Evolutionary conservation across 2,888 invertebrate species (phyloP).

Genomic region (Agrypnus murinus): DNA sequence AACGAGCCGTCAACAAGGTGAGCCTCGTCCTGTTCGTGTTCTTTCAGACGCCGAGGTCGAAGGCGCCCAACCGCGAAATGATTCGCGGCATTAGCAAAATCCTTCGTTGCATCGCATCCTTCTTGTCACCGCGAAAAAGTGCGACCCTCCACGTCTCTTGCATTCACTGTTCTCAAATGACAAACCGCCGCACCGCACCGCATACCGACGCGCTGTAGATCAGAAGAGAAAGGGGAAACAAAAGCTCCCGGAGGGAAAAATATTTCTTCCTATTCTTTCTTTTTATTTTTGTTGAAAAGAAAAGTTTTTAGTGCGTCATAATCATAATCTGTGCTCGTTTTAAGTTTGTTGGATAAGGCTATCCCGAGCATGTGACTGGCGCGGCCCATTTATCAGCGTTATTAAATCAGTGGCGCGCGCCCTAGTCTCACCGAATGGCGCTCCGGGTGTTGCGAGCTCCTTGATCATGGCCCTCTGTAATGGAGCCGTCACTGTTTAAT

Average conservation of each 20-base stretch:
- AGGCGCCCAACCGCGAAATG: slow-evolving; percentile 40
- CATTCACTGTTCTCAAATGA: slow-evolving; percentile 40
- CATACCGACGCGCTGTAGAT: slow-evolving; percentile 14
- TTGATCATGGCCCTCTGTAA: slow-evolving; percentile 57
- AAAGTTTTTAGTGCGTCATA: slow-evolving; percentile 63
- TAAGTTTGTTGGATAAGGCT: slow-evolving; percentile 56
- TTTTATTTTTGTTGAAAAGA: slow-evolving; percentile 56
- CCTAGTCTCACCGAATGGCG: slow-evolving; percentile 38
- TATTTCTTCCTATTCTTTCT: slow-evolving; percentile 47
- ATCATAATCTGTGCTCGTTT: slow-evolving; percentile 65
- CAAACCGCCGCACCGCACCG: slow-evolving; percentile 29
- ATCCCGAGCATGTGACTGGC: slow-evolving; percentile 44
- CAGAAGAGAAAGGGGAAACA: slow-evolving; percentile 36
- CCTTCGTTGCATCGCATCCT: not conserved
- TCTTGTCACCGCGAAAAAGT: not conserved
- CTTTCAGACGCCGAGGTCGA: slow-evolving; percentile 11
- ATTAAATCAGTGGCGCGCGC: slow-evolving; percentile 56
- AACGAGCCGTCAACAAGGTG: slow-evolving; percentile 61
- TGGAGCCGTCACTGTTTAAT: slow-evolving; percentile 65
- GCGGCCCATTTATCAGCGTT: slow-evolving; percentile 54
- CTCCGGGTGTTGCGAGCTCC: slow-evolving; percentile 39
- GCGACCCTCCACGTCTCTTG: slow-evolving; percentile 27
- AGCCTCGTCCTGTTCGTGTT: slow-evolving; percentile 51
- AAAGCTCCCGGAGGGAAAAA: slow-evolving; percentile 48
- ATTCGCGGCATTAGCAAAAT: slow-evolving; percentile 33